These are phyloP conservation scores for Phaetusa simplex DNA, from an alignment of 2,113 vertebrate genomes.

Conservation along the genomic window DNA sequence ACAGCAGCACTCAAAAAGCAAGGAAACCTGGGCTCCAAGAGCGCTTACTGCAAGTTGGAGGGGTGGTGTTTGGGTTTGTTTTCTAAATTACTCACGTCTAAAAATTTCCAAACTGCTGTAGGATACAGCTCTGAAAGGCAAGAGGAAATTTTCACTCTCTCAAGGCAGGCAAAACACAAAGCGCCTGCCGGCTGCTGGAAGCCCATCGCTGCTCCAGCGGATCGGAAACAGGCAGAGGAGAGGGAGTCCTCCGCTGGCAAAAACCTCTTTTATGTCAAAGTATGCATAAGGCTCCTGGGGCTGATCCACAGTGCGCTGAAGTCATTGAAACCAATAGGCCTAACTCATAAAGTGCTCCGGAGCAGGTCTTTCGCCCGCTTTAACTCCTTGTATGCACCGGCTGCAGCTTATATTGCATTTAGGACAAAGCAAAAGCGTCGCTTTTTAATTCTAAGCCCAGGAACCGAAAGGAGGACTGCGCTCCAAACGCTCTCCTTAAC, in stretches of 20 bases:
- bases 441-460: not conserved
- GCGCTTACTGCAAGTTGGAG: slow-evolving; percentile 26
- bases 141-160: not conserved
- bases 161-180: not conserved
- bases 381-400: not conserved
- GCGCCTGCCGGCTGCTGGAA: not conserved
- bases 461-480: not conserved
- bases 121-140: not conserved
- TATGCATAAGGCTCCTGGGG: not conserved
- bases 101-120: slow-evolving; percentile 43
- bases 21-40: slow-evolving; percentile 63
- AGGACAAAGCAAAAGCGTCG: not conserved
- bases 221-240: not conserved
- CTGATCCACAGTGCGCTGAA: not conserved
- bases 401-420: accelerated
- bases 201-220: not conserved
- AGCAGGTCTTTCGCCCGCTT: accelerated
- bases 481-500: not conserved
- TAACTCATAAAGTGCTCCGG: accelerated
- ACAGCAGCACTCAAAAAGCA: slow-evolving; percentile 68
- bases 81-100: slow-evolving; percentile 59
- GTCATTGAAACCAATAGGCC: not conserved
- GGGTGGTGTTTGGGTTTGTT: not conserved
- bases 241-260: not conserved
- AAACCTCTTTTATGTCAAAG: not conserved